Percentiles rank a stretch among this genome's conserved stretches.
These are phyloP conservation scores for Acrocephalus arundinaceus DNA, from an alignment of 2,113 vertebrate species.

Conservation along the genomic window DNA sequence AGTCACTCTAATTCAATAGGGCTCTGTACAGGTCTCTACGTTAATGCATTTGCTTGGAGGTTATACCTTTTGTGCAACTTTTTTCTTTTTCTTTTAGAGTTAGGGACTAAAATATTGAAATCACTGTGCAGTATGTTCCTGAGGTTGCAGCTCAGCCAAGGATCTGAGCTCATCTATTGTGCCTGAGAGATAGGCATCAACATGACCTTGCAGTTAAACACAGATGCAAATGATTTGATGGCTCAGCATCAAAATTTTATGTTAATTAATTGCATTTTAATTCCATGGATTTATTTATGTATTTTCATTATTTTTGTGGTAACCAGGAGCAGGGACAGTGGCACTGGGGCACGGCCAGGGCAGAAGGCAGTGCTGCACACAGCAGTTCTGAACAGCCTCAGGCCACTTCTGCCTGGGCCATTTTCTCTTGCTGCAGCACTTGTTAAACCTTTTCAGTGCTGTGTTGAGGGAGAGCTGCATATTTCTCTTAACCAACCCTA, in stretches of 20 bases:
- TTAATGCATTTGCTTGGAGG: neutral
- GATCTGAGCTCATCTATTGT: neutral
- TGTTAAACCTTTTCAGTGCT: conserved; percentile 76
- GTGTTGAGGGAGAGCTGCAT: conserved; percentile 72
- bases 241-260: neutral
- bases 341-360: neutral
- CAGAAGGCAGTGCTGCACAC: neutral
- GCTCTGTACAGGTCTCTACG: neutral
- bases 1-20: conserved; percentile 38
- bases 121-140: neutral
- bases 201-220: neutral
- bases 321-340: neutral
- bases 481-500: conserved; percentile 77
- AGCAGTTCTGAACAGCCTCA: conserved; percentile 38
- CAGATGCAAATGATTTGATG: neutral
- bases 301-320: neutral
- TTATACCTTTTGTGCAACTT: neutral
- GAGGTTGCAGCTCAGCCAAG: neutral
- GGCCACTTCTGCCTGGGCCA: conserved; percentile 46
- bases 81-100: neutral
- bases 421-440: conserved; percentile 67
- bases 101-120: neutral
- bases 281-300: neutral
- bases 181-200: neutral
- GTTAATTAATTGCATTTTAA: neutral